A percentile compares a stretch with the other conserved stretches of the same genome.
These are phyloP conservation scores for Paracentrotus lividus DNA, from an alignment of 53 echinoderm and acorn worm genomes.

Conservation along the genomic window DNA sequence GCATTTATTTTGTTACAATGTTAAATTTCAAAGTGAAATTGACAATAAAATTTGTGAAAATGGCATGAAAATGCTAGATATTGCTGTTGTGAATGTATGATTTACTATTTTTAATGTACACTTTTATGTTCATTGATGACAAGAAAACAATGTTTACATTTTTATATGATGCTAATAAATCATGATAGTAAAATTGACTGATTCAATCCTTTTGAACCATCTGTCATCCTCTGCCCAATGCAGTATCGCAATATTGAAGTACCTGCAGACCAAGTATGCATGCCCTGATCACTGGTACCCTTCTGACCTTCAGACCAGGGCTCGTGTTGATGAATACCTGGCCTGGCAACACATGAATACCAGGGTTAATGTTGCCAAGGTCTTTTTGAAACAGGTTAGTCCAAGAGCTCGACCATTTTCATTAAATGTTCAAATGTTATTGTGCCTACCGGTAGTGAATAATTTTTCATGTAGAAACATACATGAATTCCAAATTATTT, in stretches of 20 bases:
- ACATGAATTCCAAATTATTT: too few relatives aligned
- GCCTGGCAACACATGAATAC: slow-evolving; percentile 77
- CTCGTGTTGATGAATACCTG: slow-evolving; percentile 75
- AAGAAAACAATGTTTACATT: too few relatives aligned
- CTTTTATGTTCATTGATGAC: too few relatives aligned
- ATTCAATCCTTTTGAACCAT: background rate
- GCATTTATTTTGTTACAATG: too few relatives aligned
- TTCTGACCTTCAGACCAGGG: slow-evolving; percentile 51
- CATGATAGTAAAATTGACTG: too few relatives aligned
- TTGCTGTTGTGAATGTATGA: background rate
- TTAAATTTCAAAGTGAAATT: too few relatives aligned
- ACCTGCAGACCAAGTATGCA: slow-evolving; percentile 68
- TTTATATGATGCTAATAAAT: background rate
- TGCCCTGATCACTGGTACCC: slow-evolving; percentile 81
- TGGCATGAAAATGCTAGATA: background rate
- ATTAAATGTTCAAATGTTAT: too few relatives aligned
- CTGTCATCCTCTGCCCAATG: background rate
- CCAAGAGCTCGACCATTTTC: background rate
- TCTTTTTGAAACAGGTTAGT: slow-evolving; percentile 72
- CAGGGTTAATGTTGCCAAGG: slow-evolving; percentile 42
- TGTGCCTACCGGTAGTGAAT: too few relatives aligned
- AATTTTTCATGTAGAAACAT: too few relatives aligned
- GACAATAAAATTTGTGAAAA: too few relatives aligned
- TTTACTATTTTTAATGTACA: too few relatives aligned
- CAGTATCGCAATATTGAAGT: slow-evolving; percentile 79